These are phyloP conservation scores for Sebastes kiyomatsui DNA, from an alignment of 2,797 vertebrate genomes.

Conservation along the genomic window DNA sequence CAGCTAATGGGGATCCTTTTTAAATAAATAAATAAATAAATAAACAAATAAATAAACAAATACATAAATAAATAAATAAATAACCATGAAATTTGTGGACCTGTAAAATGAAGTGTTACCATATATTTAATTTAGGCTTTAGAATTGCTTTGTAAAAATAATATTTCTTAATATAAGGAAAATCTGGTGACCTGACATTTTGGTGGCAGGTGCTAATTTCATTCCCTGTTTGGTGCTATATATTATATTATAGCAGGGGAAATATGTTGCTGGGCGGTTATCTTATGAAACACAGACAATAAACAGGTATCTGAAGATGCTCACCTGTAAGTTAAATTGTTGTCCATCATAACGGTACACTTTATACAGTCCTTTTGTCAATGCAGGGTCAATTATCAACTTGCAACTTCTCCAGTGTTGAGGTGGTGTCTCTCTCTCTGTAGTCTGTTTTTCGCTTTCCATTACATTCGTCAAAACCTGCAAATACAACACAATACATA, in stretches of 20 bases:
- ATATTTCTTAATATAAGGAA: too few species aligned
- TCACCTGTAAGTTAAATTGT: conserved; percentile 91
- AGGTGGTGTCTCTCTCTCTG: conserved; percentile 85
- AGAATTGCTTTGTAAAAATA: too few species aligned
- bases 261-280: fast-evolving
- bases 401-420: conserved; percentile 95
- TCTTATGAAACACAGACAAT: neutral
- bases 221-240: too few species aligned
- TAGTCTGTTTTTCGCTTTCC: conserved; percentile 89
- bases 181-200: too few species aligned
- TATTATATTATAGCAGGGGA: neutral
- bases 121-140: too few species aligned
- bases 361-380: conserved; percentile 92
- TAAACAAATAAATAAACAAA: too few species aligned
- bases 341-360: conserved; percentile 95
- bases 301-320: conserved; percentile 18
- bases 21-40: too few species aligned
- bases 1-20: too few species aligned
- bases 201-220: too few species aligned
- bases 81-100: too few species aligned
- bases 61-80: too few species aligned
- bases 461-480: conserved; percentile 95
- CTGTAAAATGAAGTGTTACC: too few species aligned
- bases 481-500: conserved; percentile 8
- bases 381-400: conserved; percentile 93